These are phyloP conservation scores for Erebia aethiops DNA, from an alignment of 2,888 invertebrate species.

Conservation along the genomic window DNA sequence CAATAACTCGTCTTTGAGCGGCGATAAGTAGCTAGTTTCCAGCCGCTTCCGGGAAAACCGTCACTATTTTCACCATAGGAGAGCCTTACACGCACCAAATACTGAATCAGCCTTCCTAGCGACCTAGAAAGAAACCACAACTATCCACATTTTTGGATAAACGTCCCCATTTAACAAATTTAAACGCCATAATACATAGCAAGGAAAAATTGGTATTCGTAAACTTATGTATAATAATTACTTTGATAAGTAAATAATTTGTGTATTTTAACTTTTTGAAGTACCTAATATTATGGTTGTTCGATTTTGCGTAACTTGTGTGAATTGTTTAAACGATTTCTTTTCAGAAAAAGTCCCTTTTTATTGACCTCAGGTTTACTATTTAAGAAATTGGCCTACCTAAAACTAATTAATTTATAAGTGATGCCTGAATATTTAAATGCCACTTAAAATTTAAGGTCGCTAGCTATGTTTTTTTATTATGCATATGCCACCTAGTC, in stretches of 20 bases:
- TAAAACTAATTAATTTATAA: no score
- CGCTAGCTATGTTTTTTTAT: background rate
- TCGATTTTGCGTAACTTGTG: background rate
- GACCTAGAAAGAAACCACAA: no score
- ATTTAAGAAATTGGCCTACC: background rate
- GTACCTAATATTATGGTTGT: background rate
- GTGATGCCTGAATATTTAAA: background rate
- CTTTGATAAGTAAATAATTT: no score
- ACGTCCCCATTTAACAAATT: no score
- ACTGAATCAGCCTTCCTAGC: no score
- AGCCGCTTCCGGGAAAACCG: no score
- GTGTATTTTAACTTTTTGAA: background rate
- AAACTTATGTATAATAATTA: background rate
- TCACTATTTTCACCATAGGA: no score
- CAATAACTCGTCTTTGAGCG: no score
- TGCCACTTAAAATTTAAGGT: background rate
- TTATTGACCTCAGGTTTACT: background rate
- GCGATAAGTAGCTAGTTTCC: no score
- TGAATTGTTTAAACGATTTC: background rate
- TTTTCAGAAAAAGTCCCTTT: background rate
- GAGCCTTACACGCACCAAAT: no score
- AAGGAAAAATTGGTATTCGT: slow-evolving; percentile 9
- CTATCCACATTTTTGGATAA: no score
- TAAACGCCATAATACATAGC: background rate
- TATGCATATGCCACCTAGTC: background rate